phyloP scores from a whole-genome alignment of 2,113 vertebrate genomes.

The Stigmatopora nigra region DNA sequence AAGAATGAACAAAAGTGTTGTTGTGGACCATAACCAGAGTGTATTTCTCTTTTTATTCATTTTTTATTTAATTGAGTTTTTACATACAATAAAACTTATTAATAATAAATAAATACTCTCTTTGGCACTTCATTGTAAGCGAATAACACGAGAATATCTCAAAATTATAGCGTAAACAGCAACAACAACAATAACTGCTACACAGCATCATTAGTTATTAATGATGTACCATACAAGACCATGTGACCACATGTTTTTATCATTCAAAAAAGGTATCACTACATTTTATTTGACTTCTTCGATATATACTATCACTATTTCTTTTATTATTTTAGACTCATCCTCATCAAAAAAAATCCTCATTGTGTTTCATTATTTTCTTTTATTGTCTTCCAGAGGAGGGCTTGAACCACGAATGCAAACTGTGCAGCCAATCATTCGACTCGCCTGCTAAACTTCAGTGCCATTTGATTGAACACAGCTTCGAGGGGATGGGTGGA shows the following conservation, averaged over 20 bases:
- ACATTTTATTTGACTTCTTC: background rate
- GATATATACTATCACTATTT: no score
- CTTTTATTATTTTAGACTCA: background rate
- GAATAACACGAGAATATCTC: no score
- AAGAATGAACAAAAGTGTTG: no score
- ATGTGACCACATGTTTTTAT: background rate
- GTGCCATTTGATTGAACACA: constrained; percentile 98
- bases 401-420: constrained; percentile 97
- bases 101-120: no score
- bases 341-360: background rate
- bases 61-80: no score
- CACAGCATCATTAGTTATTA: background rate
- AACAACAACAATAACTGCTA: no score
- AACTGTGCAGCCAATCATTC: constrained; percentile 96
- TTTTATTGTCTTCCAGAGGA: constrained; percentile 78
- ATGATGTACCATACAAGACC: background rate
- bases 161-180: no score
- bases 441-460: constrained; percentile 98
- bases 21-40: no score
- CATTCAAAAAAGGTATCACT: background rate
- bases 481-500: constrained; percentile 98
- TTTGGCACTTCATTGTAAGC: no score
- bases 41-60: no score
- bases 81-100: no score
- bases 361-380: background rate